phyloP scores from a whole-genome alignment of 2,888 invertebrate species.

The Terebella lapidaria region DNA sequence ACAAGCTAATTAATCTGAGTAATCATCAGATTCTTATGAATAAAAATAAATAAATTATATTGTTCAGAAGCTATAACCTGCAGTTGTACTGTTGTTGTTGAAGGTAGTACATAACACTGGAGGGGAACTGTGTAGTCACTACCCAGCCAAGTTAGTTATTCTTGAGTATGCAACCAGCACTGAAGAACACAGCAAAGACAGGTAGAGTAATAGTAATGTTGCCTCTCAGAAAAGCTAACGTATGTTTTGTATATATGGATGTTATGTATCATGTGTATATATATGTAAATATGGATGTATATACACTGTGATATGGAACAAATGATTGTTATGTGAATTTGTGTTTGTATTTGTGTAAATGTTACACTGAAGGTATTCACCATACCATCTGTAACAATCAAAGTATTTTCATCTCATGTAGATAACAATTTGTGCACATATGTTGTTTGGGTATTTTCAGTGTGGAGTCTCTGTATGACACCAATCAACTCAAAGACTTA shows the following conservation, averaged over 20 bases:
- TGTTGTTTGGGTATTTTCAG: slow-evolving; percentile 6
- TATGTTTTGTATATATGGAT: neutral
- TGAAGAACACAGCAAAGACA: slow-evolving; percentile 5
- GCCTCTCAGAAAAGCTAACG: too few species aligned
- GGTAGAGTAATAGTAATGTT: too few species aligned
- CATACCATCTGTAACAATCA: neutral
- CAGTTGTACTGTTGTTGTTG: too few species aligned
- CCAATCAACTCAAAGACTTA: slow-evolving; percentile 58
- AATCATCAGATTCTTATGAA: too few species aligned
- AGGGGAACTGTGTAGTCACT: slow-evolving; percentile 67
- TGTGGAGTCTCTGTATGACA: slow-evolving; percentile 39
- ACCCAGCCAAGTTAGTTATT: slow-evolving; percentile 67
- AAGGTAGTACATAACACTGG: slow-evolving; percentile 63
- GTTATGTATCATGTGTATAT: too few species aligned
- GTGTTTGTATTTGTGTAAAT: neutral
- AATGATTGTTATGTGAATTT: neutral
- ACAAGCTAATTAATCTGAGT: too few species aligned
- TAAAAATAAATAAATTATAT: too few species aligned
- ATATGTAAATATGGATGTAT: neutral
- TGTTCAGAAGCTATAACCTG: too few species aligned
- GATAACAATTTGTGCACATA: neutral
- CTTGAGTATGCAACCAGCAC: slow-evolving; percentile 38
- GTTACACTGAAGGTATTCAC: neutral
- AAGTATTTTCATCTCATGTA: neutral
- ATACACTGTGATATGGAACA: neutral